A percentile compares a stretch with the other conserved stretches of the same genome.
Evolutionary conservation across 2,797 vertebrate species (phyloP).

Genomic region (Hapalemur alaotrensis): DNA sequence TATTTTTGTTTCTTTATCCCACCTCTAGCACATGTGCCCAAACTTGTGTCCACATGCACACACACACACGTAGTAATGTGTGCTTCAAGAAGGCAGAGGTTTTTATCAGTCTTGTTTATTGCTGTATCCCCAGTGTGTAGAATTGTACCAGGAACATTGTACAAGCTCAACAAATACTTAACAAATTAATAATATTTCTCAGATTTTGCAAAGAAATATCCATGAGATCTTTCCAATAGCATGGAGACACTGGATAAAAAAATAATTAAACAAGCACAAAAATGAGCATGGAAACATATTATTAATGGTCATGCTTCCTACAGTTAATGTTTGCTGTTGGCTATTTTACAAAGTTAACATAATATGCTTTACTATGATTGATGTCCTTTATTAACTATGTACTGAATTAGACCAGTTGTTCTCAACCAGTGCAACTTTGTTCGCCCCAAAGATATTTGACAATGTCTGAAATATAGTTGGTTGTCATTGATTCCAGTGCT

Average conservation of each 20-base stretch:
- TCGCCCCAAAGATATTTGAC: not conserved
- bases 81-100: not conserved
- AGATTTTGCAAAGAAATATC: not conserved
- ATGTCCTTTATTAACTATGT: not conserved
- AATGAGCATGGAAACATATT: not conserved
- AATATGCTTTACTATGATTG: not conserved
- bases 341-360: not conserved
- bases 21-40: not conserved
- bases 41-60: not conserved
- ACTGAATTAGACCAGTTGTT: not conserved
- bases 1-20: not conserved
- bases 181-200: not conserved
- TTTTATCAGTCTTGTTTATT: not conserved
- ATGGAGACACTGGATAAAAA: not conserved
- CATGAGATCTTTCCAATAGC: not conserved
- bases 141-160: not conserved
- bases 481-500: not conserved
- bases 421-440: not conserved
- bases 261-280: not conserved
- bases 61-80: not conserved
- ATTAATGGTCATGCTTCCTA: not conserved
- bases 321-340: not conserved
- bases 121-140: not conserved
- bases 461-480: not conserved
- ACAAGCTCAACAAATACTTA: not conserved